Evolutionary conservation across 2,888 invertebrate species (phyloP).

Genomic region (Gerris lacustris): DNA sequence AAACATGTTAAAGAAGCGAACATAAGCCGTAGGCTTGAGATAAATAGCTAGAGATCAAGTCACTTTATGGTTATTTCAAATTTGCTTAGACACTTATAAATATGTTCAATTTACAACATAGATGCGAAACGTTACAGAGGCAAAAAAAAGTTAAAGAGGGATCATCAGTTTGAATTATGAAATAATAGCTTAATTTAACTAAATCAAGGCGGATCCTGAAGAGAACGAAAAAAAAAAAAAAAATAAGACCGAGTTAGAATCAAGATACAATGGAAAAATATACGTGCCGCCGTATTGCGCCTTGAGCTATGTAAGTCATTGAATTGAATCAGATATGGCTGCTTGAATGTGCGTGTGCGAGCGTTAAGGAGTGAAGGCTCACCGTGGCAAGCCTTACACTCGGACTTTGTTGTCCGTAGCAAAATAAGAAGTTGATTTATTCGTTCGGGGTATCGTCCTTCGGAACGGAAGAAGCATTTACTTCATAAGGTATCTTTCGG

Average conservation of each 20-base stretch:
- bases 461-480: not conserved
- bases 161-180: not conserved
- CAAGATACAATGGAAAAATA: not conserved
- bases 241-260: no score
- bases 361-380: not conserved
- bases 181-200: conserved; percentile 1
- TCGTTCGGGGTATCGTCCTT: not conserved
- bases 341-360: not conserved
- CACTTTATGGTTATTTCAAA: no score
- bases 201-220: not conserved
- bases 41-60: no score
- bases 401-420: no score
- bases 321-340: conserved; percentile 5
- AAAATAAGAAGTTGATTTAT: no score
- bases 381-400: not conserved
- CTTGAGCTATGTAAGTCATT: not conserved
- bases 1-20: no score
- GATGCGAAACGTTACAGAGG: no score
- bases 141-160: no score
- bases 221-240: not conserved
- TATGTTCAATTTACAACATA: no score
- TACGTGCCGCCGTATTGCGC: not conserved
- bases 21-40: no score
- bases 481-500: not conserved
- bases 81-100: no score